Base-by-base conservation (phyloP, 1,140 invertebrate species). In the Thrips palmi region DNA sequence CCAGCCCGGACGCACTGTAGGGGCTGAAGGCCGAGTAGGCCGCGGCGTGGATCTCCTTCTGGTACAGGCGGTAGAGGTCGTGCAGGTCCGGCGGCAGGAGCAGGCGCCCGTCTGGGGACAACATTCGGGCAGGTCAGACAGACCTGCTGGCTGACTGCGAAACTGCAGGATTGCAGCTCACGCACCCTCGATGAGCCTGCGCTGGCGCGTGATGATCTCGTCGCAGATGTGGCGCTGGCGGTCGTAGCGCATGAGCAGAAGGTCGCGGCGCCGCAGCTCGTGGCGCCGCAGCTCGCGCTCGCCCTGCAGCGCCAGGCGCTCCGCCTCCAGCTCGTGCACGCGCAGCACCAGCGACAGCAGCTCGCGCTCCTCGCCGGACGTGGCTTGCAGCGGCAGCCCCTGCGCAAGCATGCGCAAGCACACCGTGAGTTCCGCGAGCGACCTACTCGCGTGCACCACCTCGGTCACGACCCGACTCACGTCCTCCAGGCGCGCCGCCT, bases 281-380 rank as follows among this genome's bases (percentile, higher is more conserved):
- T 86, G 82, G 47, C 86, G 78, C 21, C 82, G 68, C 4, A 85
- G 71, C 21, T 89, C 59, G 37, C 80, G 66, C 49, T 85, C 79
- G 6, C 84, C 84, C 57, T 91, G 83, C 41, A 89, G 63, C 47
- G 87, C 85, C 55, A 86, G 72, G 58, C 88, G 92, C 52, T 89
- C 81, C 1, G 87, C 85, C 60, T 93, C 86, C 20, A 92, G 59
- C 58, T 91, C 83, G 52, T 92, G 86, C 4, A 91, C 78, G 44
- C 80, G 67, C 49, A 84, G 84, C 48, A 92, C 71, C 15, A 92
- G 57, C 8, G 74, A 70, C 12, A 89, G 57, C 22, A 92, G 69
- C 48, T 92, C 87, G 30, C 79, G 65, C 55, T 92, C 86, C 39
- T 88, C 83, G 28, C 84, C 77, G 33, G 77, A 84, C 47, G 70